Evolutionary conservation across 35 echinoderm and acorn worm genomes (phyloP).

Genomic region (Ophiothrix spiculata): DNA sequence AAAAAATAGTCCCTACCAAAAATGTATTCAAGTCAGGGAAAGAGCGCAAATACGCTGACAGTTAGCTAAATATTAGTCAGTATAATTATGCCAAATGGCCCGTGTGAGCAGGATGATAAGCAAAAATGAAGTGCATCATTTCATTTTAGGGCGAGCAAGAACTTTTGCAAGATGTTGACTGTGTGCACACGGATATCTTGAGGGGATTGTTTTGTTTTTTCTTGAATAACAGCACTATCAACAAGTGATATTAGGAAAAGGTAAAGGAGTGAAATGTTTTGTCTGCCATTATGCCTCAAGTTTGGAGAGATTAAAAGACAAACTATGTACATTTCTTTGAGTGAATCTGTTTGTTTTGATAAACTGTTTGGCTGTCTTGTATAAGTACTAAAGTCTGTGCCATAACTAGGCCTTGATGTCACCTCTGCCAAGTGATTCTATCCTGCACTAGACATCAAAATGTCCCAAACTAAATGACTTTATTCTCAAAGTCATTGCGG

Average conservation of each 20-base stretch:
- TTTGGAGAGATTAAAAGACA: background rate
- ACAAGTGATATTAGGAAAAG: background rate
- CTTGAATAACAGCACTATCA: background rate
- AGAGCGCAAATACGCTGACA: background rate
- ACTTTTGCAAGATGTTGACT: background rate
- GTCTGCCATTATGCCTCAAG: slow-evolving; percentile 4
- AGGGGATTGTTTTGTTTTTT: background rate
- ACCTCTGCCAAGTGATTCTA: too few relatives aligned
- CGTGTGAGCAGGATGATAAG: background rate
- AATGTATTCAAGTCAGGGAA: background rate
- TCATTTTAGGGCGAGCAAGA: background rate
- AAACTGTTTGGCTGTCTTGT: background rate
- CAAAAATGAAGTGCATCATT: background rate
- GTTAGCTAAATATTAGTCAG: slow-evolving; percentile 4
- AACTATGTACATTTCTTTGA: background rate
- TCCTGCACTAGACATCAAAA: too few relatives aligned
- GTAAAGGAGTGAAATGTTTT: background rate
- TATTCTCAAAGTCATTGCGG: too few relatives aligned
- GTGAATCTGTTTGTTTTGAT: background rate
- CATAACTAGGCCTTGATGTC: background rate
- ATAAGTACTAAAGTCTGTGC: background rate
- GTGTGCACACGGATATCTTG: background rate
- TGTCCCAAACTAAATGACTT: too few relatives aligned
- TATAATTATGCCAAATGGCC: background rate
- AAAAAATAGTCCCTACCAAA: background rate